Evolutionary conservation across 1,140 invertebrate genomes (phyloP).

Genomic region (Solenopsis fugax): DNA sequence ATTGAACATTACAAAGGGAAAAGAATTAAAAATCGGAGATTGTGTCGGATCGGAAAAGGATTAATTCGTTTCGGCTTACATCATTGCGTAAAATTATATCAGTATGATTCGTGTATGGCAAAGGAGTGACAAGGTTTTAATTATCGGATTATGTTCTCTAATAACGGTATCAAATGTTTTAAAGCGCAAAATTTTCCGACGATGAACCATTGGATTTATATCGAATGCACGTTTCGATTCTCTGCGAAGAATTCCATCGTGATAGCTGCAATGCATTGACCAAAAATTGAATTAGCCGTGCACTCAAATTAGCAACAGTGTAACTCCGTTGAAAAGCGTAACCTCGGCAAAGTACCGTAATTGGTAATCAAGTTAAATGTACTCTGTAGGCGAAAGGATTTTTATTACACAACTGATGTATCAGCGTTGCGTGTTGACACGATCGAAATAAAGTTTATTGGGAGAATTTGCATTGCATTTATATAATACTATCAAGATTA

Average conservation of each 20-base stretch:
- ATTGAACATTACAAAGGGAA: not conserved
- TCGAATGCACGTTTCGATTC: not conserved
- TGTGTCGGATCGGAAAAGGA: too few relatives aligned
- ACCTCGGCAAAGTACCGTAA: not conserved
- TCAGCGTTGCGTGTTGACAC: not conserved
- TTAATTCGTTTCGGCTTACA: not conserved
- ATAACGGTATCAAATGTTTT: not conserved
- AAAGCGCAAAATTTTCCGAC: not conserved
- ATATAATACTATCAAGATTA: not conserved
- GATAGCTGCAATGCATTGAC: not conserved
- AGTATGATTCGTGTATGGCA: not conserved
- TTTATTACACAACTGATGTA: slow-evolving; percentile 32
- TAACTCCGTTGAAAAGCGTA: not conserved
- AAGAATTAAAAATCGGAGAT: too few relatives aligned
- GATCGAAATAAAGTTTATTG: too few relatives aligned
- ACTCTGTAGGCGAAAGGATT: not conserved
- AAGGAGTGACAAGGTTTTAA: not conserved
- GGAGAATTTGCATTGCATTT: not conserved
- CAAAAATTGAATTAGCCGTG: not conserved
- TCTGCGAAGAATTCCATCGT: not conserved
- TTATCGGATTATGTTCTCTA: not conserved
- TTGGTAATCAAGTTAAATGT: slow-evolving; percentile 38
- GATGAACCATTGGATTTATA: slow-evolving; percentile 1
- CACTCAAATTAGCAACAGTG: slow-evolving; percentile 17
- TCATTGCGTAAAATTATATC: not conserved